Conservation (phyloP, 2,797 vertebrate genomes). For the Pangasius sanitwongsei region DNA sequence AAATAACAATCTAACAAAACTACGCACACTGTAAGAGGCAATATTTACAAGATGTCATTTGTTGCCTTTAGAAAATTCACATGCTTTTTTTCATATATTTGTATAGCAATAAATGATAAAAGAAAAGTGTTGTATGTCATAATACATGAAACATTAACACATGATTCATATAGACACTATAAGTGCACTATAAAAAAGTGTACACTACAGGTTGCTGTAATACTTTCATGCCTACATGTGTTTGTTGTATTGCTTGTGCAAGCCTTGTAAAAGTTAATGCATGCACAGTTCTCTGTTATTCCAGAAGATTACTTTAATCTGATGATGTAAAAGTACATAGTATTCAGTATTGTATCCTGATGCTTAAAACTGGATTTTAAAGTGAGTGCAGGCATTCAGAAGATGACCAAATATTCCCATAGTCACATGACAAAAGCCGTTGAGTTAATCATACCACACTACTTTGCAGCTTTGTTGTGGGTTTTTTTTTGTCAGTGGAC, state of each 20-base stretch:
- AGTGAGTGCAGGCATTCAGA: neutral
- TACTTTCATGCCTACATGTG: neutral
- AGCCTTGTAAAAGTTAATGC: neutral
- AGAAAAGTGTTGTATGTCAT: neutral
- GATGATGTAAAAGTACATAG: conserved; percentile 11
- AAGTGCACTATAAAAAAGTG: neutral
- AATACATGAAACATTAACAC: neutral
- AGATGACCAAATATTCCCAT: conserved; percentile 1
- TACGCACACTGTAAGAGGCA: neutral
- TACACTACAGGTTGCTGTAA: neutral
- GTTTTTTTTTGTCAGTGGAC: conserved; percentile 52
- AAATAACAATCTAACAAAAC: neutral
- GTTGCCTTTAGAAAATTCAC: neutral
- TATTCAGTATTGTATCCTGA: neutral
- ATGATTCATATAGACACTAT: neutral
- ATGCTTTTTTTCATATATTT: neutral
- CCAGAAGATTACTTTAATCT: neutral
- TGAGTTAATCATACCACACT: conserved; percentile 19
- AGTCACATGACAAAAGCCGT: conserved; percentile 7
- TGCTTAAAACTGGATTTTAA: neutral
- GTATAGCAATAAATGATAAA: neutral
- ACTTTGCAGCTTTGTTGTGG: conserved; percentile 47
- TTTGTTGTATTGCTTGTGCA: conserved; percentile 1
- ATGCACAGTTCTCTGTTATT: neutral
- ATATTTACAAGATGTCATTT: neutral